Base-by-base conservation (phyloP, 2,888 invertebrate species). In the Antheraea assamensis region DNA sequence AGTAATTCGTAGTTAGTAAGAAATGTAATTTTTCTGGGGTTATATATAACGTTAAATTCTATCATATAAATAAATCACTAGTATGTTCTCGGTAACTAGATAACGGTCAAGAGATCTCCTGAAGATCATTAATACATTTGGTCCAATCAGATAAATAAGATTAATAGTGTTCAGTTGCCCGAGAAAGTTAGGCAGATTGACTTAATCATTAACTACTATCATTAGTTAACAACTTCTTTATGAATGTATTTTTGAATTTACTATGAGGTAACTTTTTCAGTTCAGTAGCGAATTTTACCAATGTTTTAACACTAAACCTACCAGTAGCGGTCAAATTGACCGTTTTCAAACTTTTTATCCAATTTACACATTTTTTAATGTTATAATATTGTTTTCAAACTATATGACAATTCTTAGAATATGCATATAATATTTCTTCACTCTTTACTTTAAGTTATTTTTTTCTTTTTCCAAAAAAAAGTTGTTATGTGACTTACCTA, bases 91-190 rank as follows among this genome's bases (percentile, higher is more conserved):
- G 7, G 19, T 19, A 21, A 19, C 55, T 47, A 10, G 55, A 70
- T 55, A 73, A 24, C 27, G 47, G 27, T 47, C 27, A 42, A 68
- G 42, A 71, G 52, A 66, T 74, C 24, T 42, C 66, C 24, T 52
- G 66, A 71, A 74, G 74, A 76, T 79, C 77, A 74, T 79, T 79
- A 77, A 77, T 74, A 76, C 76, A 76, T 79, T 75, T 74, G 73
- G 76, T 77, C 74, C 73, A 76, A 61, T 27, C 27, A 78, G 77
- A 80, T 82, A 82, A 83, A 81, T 77, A 78, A 82, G 80, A 83
- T 80, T 78, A 81, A 82, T 79, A 79, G 77, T 76, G 77, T 76
- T 77, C 74, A 47, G 15, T 21, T 52, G 27, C 21, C 47, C 24
- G 61, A 58, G 15, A 75, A 72, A 79, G 77, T 74, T 75, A 77